These are phyloP conservation scores for Sebastes schlegelii DNA, from an alignment of 2,113 vertebrate genomes.

Conservation along the genomic window DNA sequence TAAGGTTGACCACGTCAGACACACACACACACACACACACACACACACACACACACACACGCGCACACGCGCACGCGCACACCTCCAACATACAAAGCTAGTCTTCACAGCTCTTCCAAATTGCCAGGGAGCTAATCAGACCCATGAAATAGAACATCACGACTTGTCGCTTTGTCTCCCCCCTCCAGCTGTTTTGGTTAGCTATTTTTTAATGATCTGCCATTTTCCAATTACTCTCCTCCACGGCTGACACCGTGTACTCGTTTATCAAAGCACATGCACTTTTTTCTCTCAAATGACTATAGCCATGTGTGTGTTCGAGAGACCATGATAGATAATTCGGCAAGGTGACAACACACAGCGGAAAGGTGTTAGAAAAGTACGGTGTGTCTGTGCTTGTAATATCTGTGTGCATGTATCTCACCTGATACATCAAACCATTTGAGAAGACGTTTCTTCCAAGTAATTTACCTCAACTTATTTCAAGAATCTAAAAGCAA, in stretches of 20 bases:
- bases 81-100: background rate
- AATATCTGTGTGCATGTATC: no score
- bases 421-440: no score
- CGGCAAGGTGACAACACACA: no score
- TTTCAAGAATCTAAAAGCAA: no score
- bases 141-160: background rate
- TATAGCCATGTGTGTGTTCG: background rate
- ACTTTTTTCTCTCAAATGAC: background rate
- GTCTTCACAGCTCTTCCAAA: background rate
- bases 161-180: background rate
- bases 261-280: background rate
- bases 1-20: no score
- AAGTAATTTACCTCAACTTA: no score
- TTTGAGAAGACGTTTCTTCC: no score
- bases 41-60: background rate
- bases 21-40: no score
- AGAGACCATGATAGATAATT: no score
- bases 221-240: constrained; percentile 5
- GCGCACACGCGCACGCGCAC: background rate
- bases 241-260: background rate
- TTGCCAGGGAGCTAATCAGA: constrained; percentile 6
- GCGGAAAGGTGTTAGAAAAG: no score
- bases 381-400: no score
- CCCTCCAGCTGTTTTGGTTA: constrained; percentile 4
- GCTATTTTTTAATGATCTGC: background rate